These are phyloP conservation scores for Drosophila parabipectinata DNA, from an alignment of 1,140 invertebrate species.

Conservation along the genomic window DNA sequence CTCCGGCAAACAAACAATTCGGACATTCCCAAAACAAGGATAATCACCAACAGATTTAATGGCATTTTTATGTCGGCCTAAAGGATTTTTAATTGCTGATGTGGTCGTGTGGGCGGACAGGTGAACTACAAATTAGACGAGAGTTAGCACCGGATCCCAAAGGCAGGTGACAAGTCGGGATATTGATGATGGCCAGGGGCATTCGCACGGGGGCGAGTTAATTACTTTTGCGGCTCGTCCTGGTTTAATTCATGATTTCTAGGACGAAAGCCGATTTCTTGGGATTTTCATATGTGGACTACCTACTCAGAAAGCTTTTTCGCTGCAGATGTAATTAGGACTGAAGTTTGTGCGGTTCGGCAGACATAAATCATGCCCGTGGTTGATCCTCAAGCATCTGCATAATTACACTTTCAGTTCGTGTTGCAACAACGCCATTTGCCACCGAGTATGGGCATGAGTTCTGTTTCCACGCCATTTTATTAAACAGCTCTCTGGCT, in stretches of 20 bases:
- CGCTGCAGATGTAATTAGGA: conserved; percentile 44
- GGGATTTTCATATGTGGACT: conserved; percentile 14
- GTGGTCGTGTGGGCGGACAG: conserved; percentile 41
- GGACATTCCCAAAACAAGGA: conserved; percentile 47
- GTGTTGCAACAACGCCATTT: conserved; percentile 59
- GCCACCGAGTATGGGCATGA: conserved; percentile 24
- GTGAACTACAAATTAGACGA: conserved; percentile 67
- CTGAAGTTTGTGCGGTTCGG: conserved; percentile 8
- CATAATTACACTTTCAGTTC: conserved; percentile 76
- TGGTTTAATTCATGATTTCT: conserved; percentile 47
- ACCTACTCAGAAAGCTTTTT: background rate
- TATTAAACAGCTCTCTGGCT: conserved; percentile 68
- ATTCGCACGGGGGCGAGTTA: conserved; percentile 50
- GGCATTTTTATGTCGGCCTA: conserved; percentile 74
- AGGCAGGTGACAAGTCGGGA: conserved; percentile 31
- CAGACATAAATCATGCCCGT: conserved; percentile 44
- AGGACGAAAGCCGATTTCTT: conserved; percentile 19
- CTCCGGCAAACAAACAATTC: conserved; percentile 22
- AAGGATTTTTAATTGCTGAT: conserved; percentile 77
- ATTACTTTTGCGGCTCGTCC: conserved; percentile 61
- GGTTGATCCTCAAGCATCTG: conserved; percentile 60
- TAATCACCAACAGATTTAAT: conserved; percentile 74
- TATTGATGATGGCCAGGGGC: conserved; percentile 62
- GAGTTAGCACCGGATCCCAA: conserved; percentile 53
- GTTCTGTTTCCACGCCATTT: conserved; percentile 59